Conservation (phyloP, 2,113 vertebrate species). For the Catharus fuscescens region DNA sequence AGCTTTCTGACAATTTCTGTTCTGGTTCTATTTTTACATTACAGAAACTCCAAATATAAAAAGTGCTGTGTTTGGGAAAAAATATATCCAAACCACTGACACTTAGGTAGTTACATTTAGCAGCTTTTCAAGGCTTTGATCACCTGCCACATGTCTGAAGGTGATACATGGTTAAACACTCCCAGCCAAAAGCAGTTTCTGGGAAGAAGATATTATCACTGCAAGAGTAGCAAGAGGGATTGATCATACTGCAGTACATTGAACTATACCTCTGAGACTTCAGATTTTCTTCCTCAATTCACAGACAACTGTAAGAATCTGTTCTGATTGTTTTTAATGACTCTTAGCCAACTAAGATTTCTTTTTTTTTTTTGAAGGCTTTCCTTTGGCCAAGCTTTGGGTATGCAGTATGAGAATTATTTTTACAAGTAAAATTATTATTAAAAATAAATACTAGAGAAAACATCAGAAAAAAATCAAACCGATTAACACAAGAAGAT, state of each 20-base stretch:
- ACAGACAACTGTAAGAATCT: neutral
- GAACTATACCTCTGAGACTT: neutral
- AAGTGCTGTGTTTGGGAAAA: neutral
- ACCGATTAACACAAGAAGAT: neutral
- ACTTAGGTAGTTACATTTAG: slow-evolving; percentile 51
- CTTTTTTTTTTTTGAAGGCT: neutral
- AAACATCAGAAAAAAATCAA: neutral
- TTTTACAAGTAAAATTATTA: neutral
- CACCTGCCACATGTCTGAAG: slow-evolving; percentile 35
- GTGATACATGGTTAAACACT: slow-evolving; percentile 37
- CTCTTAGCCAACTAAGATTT: neutral
- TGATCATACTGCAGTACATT: slow-evolving; percentile 16
- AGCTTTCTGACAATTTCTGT: slow-evolving; percentile 5
- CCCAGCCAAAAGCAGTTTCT: slow-evolving; percentile 33
- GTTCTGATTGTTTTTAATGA: neutral
- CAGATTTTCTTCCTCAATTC: neutral
- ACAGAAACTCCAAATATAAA: slow-evolving; percentile 26
- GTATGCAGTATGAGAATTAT: neutral
- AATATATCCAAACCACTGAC: slow-evolving; percentile 11
- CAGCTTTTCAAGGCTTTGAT: slow-evolving; percentile 59
- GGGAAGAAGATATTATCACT: neutral
- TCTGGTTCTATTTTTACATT: slow-evolving; percentile 13
- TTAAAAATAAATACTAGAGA: neutral
- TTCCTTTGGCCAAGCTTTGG: neutral
- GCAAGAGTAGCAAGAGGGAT: neutral